phyloP scores from a whole-genome alignment of 2,797 vertebrate species.

The Eulemur rubriventer region DNA sequence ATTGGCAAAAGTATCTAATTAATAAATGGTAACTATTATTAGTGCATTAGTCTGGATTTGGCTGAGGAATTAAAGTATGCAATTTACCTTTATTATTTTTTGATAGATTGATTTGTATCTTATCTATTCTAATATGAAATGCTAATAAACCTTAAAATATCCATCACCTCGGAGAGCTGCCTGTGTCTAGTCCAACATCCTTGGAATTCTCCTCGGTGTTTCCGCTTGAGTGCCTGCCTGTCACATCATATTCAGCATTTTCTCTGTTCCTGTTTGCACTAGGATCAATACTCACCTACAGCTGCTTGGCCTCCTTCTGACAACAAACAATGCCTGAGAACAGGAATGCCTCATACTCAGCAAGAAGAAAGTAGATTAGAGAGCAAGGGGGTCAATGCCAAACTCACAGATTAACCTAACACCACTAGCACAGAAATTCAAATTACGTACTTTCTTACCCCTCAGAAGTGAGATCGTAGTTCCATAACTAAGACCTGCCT shows the following conservation, averaged over 20 bases:
- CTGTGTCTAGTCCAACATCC: background rate
- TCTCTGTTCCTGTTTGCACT: background rate
- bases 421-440: background rate
- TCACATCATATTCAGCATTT: conserved; percentile 22
- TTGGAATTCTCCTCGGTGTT: background rate
- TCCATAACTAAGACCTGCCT: background rate
- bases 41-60: background rate
- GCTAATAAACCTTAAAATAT: background rate
- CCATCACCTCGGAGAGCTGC: background rate
- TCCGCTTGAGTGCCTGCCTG: background rate
- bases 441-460: background rate
- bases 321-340: conserved; percentile 45
- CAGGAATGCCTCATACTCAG: background rate
- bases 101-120: background rate
- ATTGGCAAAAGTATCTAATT: conserved; percentile 17
- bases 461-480: background rate
- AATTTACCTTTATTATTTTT: conserved; percentile 22
- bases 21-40: conserved; percentile 43
- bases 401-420: background rate
- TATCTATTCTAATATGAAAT: background rate
- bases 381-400: background rate
- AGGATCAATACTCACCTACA: conserved; percentile 50
- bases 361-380: conserved; percentile 29
- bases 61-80: background rate
- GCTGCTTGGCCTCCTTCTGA: background rate